These are phyloP conservation scores for Orthosia cruda DNA, from an alignment of 2,888 invertebrate species.

Conservation along the genomic window DNA sequence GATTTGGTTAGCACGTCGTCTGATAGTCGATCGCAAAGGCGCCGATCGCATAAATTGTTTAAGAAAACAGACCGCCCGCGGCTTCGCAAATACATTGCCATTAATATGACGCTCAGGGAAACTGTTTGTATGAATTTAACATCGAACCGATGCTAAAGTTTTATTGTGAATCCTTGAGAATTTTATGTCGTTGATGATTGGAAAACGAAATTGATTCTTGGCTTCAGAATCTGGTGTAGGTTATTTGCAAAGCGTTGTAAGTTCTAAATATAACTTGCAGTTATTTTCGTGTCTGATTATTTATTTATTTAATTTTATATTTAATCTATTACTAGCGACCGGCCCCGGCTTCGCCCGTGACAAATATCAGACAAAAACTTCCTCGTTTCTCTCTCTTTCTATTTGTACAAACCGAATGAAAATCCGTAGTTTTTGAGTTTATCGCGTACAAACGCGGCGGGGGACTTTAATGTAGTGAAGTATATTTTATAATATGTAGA, in stretches of 20 bases:
- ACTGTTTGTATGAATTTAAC: too few relatives aligned
- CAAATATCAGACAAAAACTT: too few relatives aligned
- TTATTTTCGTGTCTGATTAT: not conserved
- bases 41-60: constrained; percentile 88
- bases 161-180: constrained; percentile 50
- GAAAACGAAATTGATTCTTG: constrained; percentile 31
- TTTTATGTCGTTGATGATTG: constrained; percentile 36
- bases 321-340: not conserved
- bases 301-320: not conserved
- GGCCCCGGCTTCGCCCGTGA: too few relatives aligned
- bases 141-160: constrained; percentile 54
- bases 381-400: too few relatives aligned
- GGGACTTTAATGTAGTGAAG: too few relatives aligned
- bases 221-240: constrained; percentile 16
- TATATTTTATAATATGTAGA: too few relatives aligned
- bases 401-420: too few relatives aligned
- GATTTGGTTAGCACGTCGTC: constrained; percentile 84
- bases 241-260: constrained; percentile 2
- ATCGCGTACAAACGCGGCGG: too few relatives aligned
- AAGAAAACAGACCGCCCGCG: constrained; percentile 86
- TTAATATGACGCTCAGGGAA: constrained; percentile 76
- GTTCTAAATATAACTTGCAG: not conserved
- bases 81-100: constrained; percentile 67
- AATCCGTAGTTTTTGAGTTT: too few relatives aligned
- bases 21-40: constrained; percentile 80